Percentiles rank a stretch among this genome's conserved stretches.
phyloP scores from a whole-genome alignment of 2,797 vertebrate genomes.

The Artibeus jamaicensis region DNA sequence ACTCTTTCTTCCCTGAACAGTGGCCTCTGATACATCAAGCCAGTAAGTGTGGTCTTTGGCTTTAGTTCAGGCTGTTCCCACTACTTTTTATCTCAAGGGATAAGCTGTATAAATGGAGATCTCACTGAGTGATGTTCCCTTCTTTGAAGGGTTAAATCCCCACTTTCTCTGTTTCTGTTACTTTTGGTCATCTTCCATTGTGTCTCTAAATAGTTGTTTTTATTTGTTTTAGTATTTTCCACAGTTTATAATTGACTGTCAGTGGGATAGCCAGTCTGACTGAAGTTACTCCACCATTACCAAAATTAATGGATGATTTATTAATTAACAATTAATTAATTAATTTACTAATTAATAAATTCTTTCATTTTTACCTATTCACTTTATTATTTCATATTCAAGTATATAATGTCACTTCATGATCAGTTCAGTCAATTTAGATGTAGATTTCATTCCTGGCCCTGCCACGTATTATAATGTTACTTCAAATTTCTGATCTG shows the following conservation, averaged over 20 bases:
- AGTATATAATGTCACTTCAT: not conserved
- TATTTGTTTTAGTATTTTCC: not conserved
- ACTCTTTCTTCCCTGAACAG: not conserved
- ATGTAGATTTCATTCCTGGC: not conserved
- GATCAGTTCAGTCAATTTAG: not conserved
- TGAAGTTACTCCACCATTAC: not conserved
- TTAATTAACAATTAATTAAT: too few relatives aligned
- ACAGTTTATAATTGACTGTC: not conserved
- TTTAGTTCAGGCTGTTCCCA: not conserved
- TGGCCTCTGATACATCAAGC: not conserved
- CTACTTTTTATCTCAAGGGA: not conserved
- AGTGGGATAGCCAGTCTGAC: not conserved
- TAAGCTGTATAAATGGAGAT: not conserved
- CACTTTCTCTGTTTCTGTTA: not conserved
- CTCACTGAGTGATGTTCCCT: not conserved
- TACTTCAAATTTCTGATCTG: conserved; percentile 27
- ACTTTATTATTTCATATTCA: conserved; percentile 9
- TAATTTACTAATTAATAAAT: too few relatives aligned
- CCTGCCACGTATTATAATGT: conserved; percentile 2
- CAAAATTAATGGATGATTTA: too few relatives aligned
- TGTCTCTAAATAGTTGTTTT: not conserved
- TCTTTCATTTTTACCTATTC: conserved; percentile 17
- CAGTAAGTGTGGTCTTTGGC: not conserved
- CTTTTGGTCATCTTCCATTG: not conserved
- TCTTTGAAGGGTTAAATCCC: not conserved